Evolutionary conservation across 2,888 invertebrate genomes (phyloP).

Genomic region (Operophtera brumata): DNA sequence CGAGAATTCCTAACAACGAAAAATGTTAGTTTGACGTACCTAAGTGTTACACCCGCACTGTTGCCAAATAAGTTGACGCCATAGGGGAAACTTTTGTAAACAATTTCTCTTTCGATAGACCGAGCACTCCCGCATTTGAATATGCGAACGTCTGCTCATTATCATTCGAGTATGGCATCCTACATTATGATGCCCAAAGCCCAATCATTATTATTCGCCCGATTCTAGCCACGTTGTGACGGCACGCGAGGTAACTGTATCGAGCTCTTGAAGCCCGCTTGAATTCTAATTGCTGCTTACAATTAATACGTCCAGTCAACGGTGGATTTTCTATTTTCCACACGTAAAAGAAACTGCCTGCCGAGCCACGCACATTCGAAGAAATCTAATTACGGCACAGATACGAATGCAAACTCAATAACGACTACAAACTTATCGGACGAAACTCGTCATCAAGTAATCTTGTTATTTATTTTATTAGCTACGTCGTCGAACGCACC

Average conservation of each 20-base stretch:
- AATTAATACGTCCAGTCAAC: slow-evolving; percentile 79
- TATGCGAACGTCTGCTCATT: slow-evolving; percentile 49
- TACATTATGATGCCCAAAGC: slow-evolving; percentile 34
- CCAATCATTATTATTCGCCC: slow-evolving; percentile 58
- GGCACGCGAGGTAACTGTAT: slow-evolving; percentile 77
- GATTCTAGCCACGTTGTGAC: slow-evolving; percentile 68
- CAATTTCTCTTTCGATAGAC: slow-evolving; percentile 60
- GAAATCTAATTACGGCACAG: slow-evolving; percentile 68
- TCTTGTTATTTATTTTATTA: slow-evolving; percentile 7
- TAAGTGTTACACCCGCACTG: slow-evolving; percentile 28
- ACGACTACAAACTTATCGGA: slow-evolving; percentile 15
- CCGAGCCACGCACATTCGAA: slow-evolving; percentile 61
- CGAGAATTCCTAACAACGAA: slow-evolving; percentile 18
- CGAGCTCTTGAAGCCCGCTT: slow-evolving; percentile 61
- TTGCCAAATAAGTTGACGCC: slow-evolving; percentile 31
- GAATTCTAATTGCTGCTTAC: slow-evolving; percentile 75
- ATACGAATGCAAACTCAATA: slow-evolving; percentile 28
- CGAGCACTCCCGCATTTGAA: slow-evolving; percentile 45
- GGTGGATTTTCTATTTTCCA: slow-evolving; percentile 80
- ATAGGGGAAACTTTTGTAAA: slow-evolving; percentile 52
- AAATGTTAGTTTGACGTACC: slow-evolving; percentile 29
- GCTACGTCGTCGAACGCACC: slow-evolving; percentile 9
- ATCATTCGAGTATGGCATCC: slow-evolving; percentile 48
- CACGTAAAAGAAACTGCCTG: slow-evolving; percentile 79
- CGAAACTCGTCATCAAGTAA: slow-evolving; percentile 15